Evolutionary conservation across 2,888 invertebrate genomes (phyloP), one percentile per base, ranked within the genome.

Genomic region (Rhabditophanes sp.): DNA sequence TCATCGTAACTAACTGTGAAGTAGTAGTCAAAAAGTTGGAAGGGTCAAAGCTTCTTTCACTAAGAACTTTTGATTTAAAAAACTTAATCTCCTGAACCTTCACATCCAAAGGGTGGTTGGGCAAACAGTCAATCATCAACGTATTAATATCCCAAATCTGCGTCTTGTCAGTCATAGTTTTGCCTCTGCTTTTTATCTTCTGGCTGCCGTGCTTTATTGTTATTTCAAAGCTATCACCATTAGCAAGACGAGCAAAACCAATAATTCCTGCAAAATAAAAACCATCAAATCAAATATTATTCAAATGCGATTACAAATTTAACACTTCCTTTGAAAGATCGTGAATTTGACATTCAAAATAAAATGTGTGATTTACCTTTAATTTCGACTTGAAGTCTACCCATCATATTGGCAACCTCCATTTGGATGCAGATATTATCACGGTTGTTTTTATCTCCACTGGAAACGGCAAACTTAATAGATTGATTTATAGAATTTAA

Each of bases 211-310:
- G 72, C 33, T 69, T 65, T 8, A 75, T 59, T 3, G 66, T 66
- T 17, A 75, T 70, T 51, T 74, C 74, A 64, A 73, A 75, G 17
- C 72, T 69, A 56, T 75, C 74, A 3, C 74, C 74, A 2, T 72
- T 68, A 51, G 72, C 71, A 21, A 74, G 65, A 4, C 74, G 66
- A 4, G 74, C 73, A 62, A 74, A 74, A 8, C 74, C 74, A 44
- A 70, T 71, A 46, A 74, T 71, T 18, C 73, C 73, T 72, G 24
- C 38, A 52, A 39, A 12, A 11, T n/a, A n/a, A 62, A 74, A 74
- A 8, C 74, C 74, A 44, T 70, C 71, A 46, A 74, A 71, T 18
- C 73, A 73, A 72, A 24, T 38, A 52, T 37, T 11, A 11, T 42
- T 35, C 15, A 11, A 23, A 2, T n/a, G 25, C 11, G 6, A 12